These are phyloP conservation scores for Penaeus japonicus DNA, from an alignment of 1,140 invertebrate species.

Conservation along the genomic window DNA sequence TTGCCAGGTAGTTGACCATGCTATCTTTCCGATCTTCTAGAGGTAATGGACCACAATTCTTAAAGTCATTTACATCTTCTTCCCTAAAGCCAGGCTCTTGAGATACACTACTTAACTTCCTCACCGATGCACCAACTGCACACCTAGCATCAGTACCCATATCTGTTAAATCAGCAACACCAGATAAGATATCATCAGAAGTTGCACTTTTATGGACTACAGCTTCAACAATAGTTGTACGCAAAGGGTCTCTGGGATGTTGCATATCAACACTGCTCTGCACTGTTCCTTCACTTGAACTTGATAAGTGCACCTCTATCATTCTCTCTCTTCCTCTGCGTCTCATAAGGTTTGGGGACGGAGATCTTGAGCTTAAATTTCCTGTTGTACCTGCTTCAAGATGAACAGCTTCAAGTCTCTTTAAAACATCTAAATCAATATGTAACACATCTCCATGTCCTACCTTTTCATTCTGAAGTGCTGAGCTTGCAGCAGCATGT, in stretches of 20 bases:
- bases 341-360: conserved; percentile 30
- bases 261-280: background rate
- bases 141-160: conserved; percentile 43
- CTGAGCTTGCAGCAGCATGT: background rate
- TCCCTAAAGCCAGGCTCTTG: conserved; percentile 50
- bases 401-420: conserved; percentile 30
- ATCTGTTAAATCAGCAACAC: background rate
- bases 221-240: conserved; percentile 29
- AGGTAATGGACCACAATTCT: conserved; percentile 26
- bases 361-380: conserved; percentile 17
- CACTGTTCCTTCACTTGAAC: conserved; percentile 20
- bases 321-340: conserved; percentile 44
- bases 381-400: conserved; percentile 2
- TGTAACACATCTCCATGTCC: background rate
- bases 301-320: conserved; percentile 34
- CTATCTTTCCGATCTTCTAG: conserved; percentile 51
- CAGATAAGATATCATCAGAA: background rate
- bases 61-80: conserved; percentile 51
- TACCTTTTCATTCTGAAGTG: conserved; percentile 8
- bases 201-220: conserved; percentile 33
- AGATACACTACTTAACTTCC: conserved; percentile 48
- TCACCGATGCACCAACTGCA: conserved; percentile 48
- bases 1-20: conserved; percentile 51
- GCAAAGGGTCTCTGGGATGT: background rate
- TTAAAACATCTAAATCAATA: conserved; percentile 20